These are phyloP conservation scores for Drosophila kuntzei DNA, from an alignment of 2,888 invertebrate species.

Conservation along the genomic window DNA sequence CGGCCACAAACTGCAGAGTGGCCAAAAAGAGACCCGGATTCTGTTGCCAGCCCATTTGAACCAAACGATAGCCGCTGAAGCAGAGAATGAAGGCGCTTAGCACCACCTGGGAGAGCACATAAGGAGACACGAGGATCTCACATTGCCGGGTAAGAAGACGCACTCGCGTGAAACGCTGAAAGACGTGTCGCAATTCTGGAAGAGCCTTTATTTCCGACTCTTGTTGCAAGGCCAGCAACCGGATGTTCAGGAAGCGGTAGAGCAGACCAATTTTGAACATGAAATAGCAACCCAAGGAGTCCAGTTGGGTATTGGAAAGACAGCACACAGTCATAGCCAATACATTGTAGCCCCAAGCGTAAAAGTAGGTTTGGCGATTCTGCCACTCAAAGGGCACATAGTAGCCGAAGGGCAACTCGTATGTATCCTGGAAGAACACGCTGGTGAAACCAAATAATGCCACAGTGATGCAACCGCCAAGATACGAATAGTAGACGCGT, in stretches of 20 bases:
- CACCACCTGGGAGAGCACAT: conserved; percentile 73
- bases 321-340: conserved; percentile 65
- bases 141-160: conserved; percentile 51
- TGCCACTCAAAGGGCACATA: conserved; percentile 82
- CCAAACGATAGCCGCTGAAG: conserved; percentile 76
- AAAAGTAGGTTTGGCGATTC: conserved; percentile 51
- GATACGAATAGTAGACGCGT: conserved; percentile 53
- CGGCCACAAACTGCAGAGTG: conserved; percentile 64
- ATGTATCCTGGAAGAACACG: conserved; percentile 48
- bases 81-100: conserved; percentile 80
- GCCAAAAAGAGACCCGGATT: conserved; percentile 58
- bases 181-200: conserved; percentile 44
- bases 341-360: conserved; percentile 73
- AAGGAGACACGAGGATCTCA: conserved; percentile 63
- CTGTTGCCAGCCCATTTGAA: conserved; percentile 57
- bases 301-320: conserved; percentile 67
- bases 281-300: conserved; percentile 76
- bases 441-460: conserved; percentile 36
- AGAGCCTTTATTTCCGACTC: conserved; percentile 34
- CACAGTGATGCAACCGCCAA: conserved; percentile 38
- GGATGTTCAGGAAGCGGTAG: conserved; percentile 69
- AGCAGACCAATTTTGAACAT: conserved; percentile 74
- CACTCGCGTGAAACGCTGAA: conserved; percentile 40
- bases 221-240: conserved; percentile 54
- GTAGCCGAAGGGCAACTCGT: conserved; percentile 72